phyloP scores from a whole-genome alignment of 2,888 invertebrate genomes.

The Nymphalis urticae region DNA sequence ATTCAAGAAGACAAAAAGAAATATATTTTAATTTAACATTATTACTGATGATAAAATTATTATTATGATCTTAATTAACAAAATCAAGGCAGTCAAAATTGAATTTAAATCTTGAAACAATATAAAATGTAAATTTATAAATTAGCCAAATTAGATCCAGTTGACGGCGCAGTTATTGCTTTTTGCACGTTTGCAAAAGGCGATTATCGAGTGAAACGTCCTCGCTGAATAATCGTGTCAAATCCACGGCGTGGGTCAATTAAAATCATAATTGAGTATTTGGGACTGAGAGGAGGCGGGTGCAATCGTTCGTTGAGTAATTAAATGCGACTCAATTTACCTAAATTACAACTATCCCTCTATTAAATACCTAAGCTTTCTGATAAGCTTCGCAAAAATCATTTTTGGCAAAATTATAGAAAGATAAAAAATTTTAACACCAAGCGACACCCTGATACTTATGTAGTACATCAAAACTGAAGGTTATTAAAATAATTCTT shows the following conservation, averaged over 20 bases:
- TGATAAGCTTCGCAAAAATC: neutral
- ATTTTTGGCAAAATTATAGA: neutral
- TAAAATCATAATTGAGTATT: conserved; percentile 74
- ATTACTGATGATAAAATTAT: neutral
- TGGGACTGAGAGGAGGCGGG: conserved; percentile 43
- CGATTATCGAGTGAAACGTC: conserved; percentile 45
- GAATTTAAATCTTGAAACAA: neutral
- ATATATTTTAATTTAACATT: too few relatives aligned
- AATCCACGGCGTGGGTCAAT: conserved; percentile 66
- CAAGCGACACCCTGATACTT: too few relatives aligned
- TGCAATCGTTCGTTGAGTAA: conserved; percentile 41
- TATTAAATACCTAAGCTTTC: neutral
- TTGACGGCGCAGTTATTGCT: conserved; percentile 32
- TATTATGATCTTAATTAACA: neutral
- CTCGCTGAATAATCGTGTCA: conserved; percentile 44
- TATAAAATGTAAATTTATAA: conserved; percentile 22
- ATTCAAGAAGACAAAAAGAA: neutral
- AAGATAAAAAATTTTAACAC: too few relatives aligned
- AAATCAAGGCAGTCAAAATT: neutral
- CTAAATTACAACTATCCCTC: conserved; percentile 21
- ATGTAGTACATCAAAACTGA: too few relatives aligned
- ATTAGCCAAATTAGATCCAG: conserved; percentile 33
- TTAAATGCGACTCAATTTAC: conserved; percentile 41
- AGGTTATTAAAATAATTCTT: too few relatives aligned
- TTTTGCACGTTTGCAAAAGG: conserved; percentile 36